A percentile compares a stretch with the other conserved stretches of the same genome.
Conservation (phyloP, 1,140 invertebrate species). For the Drosophila bipectinata region DNA sequence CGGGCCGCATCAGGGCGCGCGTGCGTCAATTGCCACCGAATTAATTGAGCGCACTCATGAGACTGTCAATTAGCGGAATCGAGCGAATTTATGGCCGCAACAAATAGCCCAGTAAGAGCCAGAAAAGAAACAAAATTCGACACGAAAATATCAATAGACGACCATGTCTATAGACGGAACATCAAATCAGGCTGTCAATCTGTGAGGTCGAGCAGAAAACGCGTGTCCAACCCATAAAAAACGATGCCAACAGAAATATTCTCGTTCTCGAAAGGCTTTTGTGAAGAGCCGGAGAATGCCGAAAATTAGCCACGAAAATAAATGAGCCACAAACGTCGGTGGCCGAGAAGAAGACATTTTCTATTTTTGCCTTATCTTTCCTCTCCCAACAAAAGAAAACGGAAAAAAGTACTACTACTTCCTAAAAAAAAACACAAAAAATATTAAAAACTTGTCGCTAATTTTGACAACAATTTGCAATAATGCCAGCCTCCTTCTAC, state of each 20-base stretch:
- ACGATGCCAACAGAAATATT: slow-evolving; percentile 38
- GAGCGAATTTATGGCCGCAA: slow-evolving; percentile 61
- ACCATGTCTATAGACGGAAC: slow-evolving; percentile 9
- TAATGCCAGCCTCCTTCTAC: slow-evolving; percentile 16
- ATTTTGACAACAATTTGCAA: slow-evolving; percentile 76
- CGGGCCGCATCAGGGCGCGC: slow-evolving; percentile 41
- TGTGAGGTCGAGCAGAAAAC: slow-evolving; percentile 34
- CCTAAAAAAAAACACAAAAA: slow-evolving; percentile 18
- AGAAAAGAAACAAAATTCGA: slow-evolving; percentile 30
- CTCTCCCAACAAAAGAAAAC: slow-evolving; percentile 43
- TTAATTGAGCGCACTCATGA: slow-evolving; percentile 78
- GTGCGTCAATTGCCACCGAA: slow-evolving; percentile 74
- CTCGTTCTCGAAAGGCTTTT: slow-evolving; percentile 25
- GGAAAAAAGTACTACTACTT: slow-evolving; percentile 11
- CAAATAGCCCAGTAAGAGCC: slow-evolving; percentile 26
- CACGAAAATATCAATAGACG: slow-evolving; percentile 34
- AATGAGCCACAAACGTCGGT: slow-evolving; percentile 53
- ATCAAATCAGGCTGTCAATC: slow-evolving; percentile 42
- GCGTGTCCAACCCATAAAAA: slow-evolving; percentile 43
- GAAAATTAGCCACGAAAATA: slow-evolving; percentile 80
- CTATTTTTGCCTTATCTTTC: slow-evolving; percentile 59
- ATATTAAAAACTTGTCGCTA: slow-evolving; percentile 63
- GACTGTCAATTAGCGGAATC: slow-evolving; percentile 72
- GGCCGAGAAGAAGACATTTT: slow-evolving; percentile 20
- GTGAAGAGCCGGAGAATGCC: slow-evolving; percentile 57